phyloP scores from a whole-genome alignment of 2,888 invertebrate species.

The Troilus luridus region DNA sequence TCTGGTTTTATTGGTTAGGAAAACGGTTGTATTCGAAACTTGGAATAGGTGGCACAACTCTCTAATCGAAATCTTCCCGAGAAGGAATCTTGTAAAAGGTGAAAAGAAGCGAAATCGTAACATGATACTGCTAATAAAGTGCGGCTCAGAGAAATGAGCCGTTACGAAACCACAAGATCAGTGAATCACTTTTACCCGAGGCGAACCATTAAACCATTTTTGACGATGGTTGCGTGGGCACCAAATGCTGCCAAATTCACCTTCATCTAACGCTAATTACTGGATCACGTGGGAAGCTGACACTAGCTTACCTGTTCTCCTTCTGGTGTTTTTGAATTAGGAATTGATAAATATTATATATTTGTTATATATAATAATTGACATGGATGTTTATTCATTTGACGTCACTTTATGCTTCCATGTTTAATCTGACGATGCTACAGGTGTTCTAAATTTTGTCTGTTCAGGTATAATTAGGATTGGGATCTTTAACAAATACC shows the following conservation, averaged over 20 bases:
- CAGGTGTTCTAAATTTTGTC: too few species aligned
- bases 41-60: background rate
- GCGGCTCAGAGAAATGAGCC: background rate
- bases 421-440: too few species aligned
- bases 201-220: constrained; percentile 47
- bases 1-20: background rate
- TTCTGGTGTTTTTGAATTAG: background rate
- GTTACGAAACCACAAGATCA: constrained; percentile 25
- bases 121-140: background rate
- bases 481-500: too few species aligned
- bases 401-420: too few species aligned
- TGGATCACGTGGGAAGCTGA: constrained; percentile 1
- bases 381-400: too few species aligned
- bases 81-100: background rate
- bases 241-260: constrained; percentile 42
- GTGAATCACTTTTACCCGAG: constrained; percentile 41
- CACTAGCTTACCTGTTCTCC: background rate
- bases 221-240: constrained; percentile 26
- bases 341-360: background rate
- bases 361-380: background rate
- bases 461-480: too few species aligned
- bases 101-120: background rate
- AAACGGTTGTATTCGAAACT: background rate
- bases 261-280: constrained; percentile 33
- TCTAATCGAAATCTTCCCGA: background rate